Base-by-base conservation (phyloP, 1,140 invertebrate species). In the Drosophila cardini region DNA sequence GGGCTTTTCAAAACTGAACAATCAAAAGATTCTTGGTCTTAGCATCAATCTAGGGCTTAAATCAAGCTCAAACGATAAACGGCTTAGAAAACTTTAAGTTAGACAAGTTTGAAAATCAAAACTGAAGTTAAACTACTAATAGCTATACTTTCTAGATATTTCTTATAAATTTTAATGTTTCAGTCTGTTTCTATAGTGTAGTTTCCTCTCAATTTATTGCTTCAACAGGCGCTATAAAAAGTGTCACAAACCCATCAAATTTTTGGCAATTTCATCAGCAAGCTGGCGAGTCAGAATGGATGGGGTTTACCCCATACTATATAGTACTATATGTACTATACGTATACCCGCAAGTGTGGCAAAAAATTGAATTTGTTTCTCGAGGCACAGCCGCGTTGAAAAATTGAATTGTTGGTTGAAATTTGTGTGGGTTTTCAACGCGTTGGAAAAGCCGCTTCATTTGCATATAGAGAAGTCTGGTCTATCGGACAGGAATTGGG, bases 341-440 rank as follows among this genome's bases (percentile, higher is more conserved):
- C 21, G 21, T 26, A 26, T 50, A 46, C 40, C 18, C 34, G 7
- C 45, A 60, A n/a, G 36, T 30, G 34, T 5, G 61, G 61, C 61
- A 60, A 56, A 21, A 48, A 71, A 48, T 72, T 46, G 13, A 45
- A 58, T 56, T 57, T 15, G 15, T 56, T 38, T 16, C 64, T 62
- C 30, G 13, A 50, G 16, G 69, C 61, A 38, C 34, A 32, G 45
- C 55, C 32, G n/a, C n/a, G n/a, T n/a, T n/a, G 21, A 60, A 74
- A 84, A 85, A 81, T 78, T 72, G 78, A 78, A 81, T 69, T 74
- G 74, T 61, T 34, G 21, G 45, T 34, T 3, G 21, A 42, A 15
- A 48, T 40, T 60, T 60, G 69, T 63, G 13, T n/a, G 1, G 1
- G 30, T 40, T 56, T 72, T 55, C 30, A 64, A 42, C 50, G 26